Evolutionary conservation across 2,888 invertebrate species (phyloP).

Genomic region (Melinaea menophilus): DNA sequence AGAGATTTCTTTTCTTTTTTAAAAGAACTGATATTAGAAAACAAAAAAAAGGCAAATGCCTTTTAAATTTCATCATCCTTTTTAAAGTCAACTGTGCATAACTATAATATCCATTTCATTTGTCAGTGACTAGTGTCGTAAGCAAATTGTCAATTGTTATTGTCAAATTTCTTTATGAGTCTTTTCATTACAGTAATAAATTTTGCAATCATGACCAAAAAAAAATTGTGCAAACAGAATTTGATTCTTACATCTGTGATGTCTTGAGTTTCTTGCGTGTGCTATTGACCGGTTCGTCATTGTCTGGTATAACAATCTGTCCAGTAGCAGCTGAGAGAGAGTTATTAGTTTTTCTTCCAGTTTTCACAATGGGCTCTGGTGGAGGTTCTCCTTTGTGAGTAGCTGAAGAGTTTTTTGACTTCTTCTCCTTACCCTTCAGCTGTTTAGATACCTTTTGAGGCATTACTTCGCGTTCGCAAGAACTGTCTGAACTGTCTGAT

Average conservation of each 20-base stretch:
- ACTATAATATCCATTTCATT: too few species aligned
- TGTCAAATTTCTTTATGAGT: too few species aligned
- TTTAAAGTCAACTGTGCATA: too few species aligned
- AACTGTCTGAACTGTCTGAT: constrained; percentile 47
- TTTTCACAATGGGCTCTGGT: constrained; percentile 61
- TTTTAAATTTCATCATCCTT: too few species aligned
- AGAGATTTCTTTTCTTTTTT: too few species aligned
- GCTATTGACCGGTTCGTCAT: constrained; percentile 63
- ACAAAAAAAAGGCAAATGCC: too few species aligned
- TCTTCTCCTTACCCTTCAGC: constrained; percentile 57
- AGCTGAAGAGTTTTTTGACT: constrained; percentile 60
- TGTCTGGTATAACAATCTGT: constrained; percentile 85
- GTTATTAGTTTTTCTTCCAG: constrained; percentile 91
- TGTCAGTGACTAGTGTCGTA: too few species aligned
- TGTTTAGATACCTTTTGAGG: constrained; percentile 58
- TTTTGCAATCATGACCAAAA: too few species aligned
- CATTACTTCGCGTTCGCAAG: constrained; percentile 56
- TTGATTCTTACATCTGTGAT: constrained; percentile 80
- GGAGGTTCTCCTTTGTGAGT: constrained; percentile 64
- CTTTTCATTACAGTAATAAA: too few species aligned
- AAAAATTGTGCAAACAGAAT: too few species aligned
- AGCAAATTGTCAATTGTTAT: too few species aligned
- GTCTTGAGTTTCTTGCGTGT: constrained; percentile 80
- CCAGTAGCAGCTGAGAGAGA: constrained; percentile 90
- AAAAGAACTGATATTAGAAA: too few species aligned